Percentiles rank a stretch among this genome's conserved stretches.
phyloP scores from a whole-genome alignment of 2,888 invertebrate genomes.

The Leucania comma region DNA sequence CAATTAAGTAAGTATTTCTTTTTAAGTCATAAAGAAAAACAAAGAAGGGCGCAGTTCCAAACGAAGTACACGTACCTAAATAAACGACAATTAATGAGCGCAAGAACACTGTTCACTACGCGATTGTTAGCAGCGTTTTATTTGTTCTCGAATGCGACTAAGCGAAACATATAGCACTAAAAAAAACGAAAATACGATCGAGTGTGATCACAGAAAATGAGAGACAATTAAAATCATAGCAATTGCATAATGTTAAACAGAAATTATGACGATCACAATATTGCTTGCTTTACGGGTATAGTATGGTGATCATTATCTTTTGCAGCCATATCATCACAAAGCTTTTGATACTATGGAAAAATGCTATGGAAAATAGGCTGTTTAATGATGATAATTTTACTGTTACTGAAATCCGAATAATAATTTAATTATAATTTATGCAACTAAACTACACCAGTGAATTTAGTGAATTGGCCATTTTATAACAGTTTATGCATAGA shows the following conservation, averaged over 20 bases:
- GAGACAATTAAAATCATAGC: not conserved
- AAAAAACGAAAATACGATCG: not conserved
- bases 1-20: not conserved
- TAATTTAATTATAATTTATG: too few relatives aligned
- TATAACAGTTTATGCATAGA: too few relatives aligned
- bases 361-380: not conserved
- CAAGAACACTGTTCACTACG: slow-evolving; percentile 68
- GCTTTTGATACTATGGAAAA: not conserved
- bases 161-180: slow-evolving; percentile 3
- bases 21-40: slow-evolving; percentile 16
- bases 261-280: not conserved
- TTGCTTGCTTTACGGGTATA: not conserved
- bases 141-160: not conserved
- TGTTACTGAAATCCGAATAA: not conserved
- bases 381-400: not conserved
- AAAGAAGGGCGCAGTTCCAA: slow-evolving; percentile 73
- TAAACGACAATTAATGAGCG: slow-evolving; percentile 83
- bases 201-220: slow-evolving; percentile 1
- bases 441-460: too few relatives aligned
- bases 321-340: not conserved
- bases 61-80: slow-evolving; percentile 83
- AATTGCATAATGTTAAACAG: not conserved
- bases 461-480: too few relatives aligned
- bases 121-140: slow-evolving; percentile 46
- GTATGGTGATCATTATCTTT: not conserved